phyloP scores from a whole-genome alignment of 1,140 invertebrate genomes.

The Venturia canescens region DNA sequence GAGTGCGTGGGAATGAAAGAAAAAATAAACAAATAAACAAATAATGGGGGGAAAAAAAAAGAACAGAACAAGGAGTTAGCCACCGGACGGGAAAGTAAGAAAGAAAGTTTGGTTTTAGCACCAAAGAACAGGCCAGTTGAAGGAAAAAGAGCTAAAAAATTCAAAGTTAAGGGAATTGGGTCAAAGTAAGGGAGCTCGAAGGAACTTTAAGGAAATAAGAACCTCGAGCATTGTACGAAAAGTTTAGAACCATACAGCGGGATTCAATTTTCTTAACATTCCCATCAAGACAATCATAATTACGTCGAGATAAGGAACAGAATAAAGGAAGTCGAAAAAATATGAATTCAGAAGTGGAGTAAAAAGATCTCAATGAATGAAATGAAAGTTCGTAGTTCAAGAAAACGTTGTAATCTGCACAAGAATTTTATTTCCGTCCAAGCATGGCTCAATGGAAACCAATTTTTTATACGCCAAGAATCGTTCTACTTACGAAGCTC shows the following conservation, averaged over 20 bases:
- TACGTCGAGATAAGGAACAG: slow-evolving; percentile 2
- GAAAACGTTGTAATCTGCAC: too few relatives aligned
- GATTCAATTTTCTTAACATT: slow-evolving; percentile 26
- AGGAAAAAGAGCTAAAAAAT: background rate
- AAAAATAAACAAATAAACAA: too few relatives aligned
- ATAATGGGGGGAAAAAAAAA: too few relatives aligned
- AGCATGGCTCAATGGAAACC: too few relatives aligned
- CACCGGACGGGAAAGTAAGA: background rate
- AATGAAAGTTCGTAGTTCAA: background rate
- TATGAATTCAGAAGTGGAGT: background rate
- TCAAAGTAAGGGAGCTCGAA: slow-evolving; percentile 3
- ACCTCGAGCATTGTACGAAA: background rate
- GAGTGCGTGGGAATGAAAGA: background rate
- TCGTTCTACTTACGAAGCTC: too few relatives aligned
- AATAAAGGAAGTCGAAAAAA: background rate
- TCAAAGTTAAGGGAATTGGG: background rate
- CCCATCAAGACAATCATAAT: slow-evolving; percentile 18
- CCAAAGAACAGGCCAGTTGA: background rate
- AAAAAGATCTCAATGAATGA: background rate
- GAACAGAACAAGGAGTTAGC: too few relatives aligned
- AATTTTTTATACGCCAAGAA: too few relatives aligned
- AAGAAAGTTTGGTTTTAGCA: background rate
- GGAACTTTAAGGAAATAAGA: background rate
- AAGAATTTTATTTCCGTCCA: too few relatives aligned
- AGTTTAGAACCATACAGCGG: background rate